A percentile compares a stretch with the other conserved stretches of the same genome.
Conservation (phyloP, 1,140 invertebrate genomes). For the Tachypleus tridentatus region DNA sequence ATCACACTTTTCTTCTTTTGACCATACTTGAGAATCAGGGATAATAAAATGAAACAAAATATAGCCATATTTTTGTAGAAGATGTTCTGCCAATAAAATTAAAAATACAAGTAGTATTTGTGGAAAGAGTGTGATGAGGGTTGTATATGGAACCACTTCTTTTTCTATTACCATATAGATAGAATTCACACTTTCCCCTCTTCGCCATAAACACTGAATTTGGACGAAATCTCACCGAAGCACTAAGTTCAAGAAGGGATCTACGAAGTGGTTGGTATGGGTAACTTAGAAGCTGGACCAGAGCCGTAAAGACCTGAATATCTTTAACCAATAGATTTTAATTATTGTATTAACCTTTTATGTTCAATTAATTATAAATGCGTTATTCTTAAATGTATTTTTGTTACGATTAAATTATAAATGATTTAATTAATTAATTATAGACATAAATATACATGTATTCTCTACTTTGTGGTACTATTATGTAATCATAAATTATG, state of each 20-base stretch:
- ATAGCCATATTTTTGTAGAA: constrained; percentile 70
- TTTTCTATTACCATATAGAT: constrained; percentile 53
- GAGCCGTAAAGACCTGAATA: constrained; percentile 47
- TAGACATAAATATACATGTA: no score
- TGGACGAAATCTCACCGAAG: constrained; percentile 63
- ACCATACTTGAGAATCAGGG: constrained; percentile 17
- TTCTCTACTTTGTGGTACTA: no score
- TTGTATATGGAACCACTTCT: constrained; percentile 59
- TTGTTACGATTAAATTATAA: no score
- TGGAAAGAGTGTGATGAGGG: constrained; percentile 63
- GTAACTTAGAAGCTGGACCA: constrained; percentile 79
- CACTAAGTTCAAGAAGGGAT: constrained; percentile 57
- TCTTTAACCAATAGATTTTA: no score
- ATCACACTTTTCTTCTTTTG: constrained; percentile 19
- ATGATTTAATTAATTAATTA: no score
- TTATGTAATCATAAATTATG: no score
- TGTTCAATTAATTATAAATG: no score
- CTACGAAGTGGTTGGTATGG: constrained; percentile 71
- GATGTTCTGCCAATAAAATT: constrained; percentile 55
- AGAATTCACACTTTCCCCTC: no score
- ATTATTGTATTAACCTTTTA: no score
- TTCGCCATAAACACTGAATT: constrained; percentile 19
- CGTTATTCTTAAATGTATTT: no score
- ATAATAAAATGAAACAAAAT: constrained; percentile 44
- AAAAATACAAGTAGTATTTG: constrained; percentile 74